A percentile compares a stretch with the other conserved stretches of the same genome.
Evolutionary conservation across 2,888 invertebrate genomes (phyloP).

Genomic region (Blera fallax): DNA sequence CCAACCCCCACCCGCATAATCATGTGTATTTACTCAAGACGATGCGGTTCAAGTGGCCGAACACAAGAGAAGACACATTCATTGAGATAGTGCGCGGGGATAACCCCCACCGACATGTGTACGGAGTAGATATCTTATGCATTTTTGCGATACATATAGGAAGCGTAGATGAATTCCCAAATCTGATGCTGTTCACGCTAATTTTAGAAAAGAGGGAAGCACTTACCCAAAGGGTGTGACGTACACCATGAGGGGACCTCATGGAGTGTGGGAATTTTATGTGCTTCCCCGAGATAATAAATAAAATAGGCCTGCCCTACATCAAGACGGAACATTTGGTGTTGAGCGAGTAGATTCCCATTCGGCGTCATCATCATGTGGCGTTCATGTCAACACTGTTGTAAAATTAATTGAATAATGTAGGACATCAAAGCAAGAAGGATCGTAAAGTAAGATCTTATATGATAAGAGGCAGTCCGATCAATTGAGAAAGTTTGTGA

Average conservation of each 20-base stretch:
- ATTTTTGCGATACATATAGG: not conserved
- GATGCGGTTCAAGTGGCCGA: slow-evolving; percentile 29
- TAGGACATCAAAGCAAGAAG: too few species aligned
- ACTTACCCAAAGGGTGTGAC: not conserved
- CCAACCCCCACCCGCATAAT: not conserved
- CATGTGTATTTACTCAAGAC: not conserved
- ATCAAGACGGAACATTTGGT: too few species aligned
- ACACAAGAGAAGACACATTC: not conserved
- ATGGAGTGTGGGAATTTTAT: not conserved
- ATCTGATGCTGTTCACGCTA: not conserved
- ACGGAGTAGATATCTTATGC: not conserved
- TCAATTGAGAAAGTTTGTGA: too few species aligned
- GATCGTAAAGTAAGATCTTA: too few species aligned
- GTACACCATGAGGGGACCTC: not conserved
- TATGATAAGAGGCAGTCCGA: too few species aligned
- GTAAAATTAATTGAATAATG: too few species aligned
- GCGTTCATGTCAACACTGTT: too few species aligned
- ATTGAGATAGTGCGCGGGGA: not conserved
- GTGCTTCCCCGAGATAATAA: not conserved
- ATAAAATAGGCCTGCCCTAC: not conserved
- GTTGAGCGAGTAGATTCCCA: too few species aligned
- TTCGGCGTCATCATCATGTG: too few species aligned
- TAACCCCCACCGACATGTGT: not conserved
- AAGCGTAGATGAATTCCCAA: not conserved
- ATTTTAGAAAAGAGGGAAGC: not conserved